Conservation (phyloP, 2,888 invertebrate species). For the Amphipoea lucens region DNA sequence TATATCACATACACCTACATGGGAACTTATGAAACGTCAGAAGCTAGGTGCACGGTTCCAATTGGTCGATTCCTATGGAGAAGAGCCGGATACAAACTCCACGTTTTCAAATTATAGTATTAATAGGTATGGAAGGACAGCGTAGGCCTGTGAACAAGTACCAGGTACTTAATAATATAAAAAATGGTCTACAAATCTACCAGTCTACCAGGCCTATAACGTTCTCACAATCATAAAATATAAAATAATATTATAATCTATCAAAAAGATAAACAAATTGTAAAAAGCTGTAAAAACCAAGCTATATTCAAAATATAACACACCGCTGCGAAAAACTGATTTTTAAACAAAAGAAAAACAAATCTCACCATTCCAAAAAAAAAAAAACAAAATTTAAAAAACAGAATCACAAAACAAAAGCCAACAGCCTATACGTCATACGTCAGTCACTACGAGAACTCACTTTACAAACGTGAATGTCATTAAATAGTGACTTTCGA, state of each 20-base stretch:
- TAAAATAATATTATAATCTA: too few relatives aligned
- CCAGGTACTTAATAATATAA: not conserved
- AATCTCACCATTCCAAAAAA: not conserved
- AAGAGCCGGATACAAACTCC: too few relatives aligned
- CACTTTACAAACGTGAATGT: constrained; percentile 71
- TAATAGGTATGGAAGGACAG: too few relatives aligned
- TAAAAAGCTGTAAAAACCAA: not conserved
- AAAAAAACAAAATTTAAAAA: not conserved
- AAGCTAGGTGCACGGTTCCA: too few relatives aligned
- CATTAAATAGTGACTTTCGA: constrained; percentile 76
- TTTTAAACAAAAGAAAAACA: not conserved
- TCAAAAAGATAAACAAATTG: not conserved
- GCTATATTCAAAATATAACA: not conserved
- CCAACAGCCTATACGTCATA: constrained; percentile 55
- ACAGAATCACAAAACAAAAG: constrained; percentile 3
- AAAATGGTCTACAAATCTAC: not conserved
- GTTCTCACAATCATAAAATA: too few relatives aligned
- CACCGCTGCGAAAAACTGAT: not conserved
- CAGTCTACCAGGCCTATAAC: not conserved
- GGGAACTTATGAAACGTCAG: too few relatives aligned
- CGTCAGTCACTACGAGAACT: constrained; percentile 63
- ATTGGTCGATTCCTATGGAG: too few relatives aligned
- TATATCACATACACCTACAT: too few relatives aligned
- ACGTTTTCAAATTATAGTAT: too few relatives aligned
- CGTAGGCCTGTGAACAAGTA: not conserved